These are phyloP conservation scores for Morelia viridis DNA, from an alignment of 2,797 vertebrate species.

Conservation along the genomic window DNA sequence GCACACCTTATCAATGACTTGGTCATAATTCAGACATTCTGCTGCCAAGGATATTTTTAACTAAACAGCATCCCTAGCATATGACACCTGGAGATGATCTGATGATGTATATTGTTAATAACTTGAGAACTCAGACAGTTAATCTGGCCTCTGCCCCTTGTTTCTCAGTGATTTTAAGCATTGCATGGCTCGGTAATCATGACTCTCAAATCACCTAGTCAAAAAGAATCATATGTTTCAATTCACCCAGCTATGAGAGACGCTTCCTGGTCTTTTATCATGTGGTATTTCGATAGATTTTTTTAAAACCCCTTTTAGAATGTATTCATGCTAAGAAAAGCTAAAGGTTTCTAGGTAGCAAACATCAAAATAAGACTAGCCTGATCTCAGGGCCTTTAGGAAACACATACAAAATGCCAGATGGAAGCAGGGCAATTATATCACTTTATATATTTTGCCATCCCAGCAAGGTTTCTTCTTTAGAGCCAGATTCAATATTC, in stretches of 20 bases:
- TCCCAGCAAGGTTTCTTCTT: background rate
- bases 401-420: background rate
- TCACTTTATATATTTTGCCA: background rate
- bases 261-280: background rate
- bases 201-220: background rate
- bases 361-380: background rate
- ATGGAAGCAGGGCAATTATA: background rate
- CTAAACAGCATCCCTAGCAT: too few relatives aligned
- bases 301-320: background rate
- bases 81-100: too few relatives aligned
- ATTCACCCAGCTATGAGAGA: too few relatives aligned
- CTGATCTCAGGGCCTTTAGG: background rate
- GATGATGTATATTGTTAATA: too few relatives aligned
- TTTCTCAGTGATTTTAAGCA: background rate
- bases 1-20: too few relatives aligned
- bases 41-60: too few relatives aligned
- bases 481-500: background rate
- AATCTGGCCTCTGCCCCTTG: background rate
- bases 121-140: too few relatives aligned
- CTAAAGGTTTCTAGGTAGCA: background rate
- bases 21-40: too few relatives aligned
- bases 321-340: background rate
- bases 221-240: background rate
- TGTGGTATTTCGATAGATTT: background rate
- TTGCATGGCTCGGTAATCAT: background rate